These are phyloP conservation scores for Parazoanthus darwini DNA, from an alignment of 92 coral and sea anemone genomes.

Conservation along the genomic window DNA sequence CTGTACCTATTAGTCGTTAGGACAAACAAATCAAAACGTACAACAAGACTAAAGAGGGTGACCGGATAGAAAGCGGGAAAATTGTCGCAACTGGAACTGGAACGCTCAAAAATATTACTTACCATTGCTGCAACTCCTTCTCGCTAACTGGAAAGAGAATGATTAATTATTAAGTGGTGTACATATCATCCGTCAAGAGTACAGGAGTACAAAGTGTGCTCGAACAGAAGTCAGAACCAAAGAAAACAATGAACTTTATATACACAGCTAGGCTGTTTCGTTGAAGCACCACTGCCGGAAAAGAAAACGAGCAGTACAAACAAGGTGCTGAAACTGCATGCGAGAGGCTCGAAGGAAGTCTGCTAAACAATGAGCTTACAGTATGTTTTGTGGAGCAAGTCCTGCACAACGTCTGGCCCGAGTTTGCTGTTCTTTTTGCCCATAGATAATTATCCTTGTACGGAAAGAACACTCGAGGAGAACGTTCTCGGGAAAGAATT, in stretches of 20 bases:
- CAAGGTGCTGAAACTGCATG: background rate
- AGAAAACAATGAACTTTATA: background rate
- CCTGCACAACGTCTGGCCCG: slow-evolving; percentile 86
- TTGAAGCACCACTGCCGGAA: background rate
- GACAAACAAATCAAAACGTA: slow-evolving; percentile 26
- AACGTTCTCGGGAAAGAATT: background rate
- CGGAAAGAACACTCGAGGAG: background rate
- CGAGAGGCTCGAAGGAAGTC: background rate
- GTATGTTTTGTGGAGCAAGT: slow-evolving; percentile 89
- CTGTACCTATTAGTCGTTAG: slow-evolving; percentile 69
- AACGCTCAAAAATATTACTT: slow-evolving; percentile 32
- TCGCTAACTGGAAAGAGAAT: slow-evolving; percentile 76
- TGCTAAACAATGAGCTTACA: slow-evolving; percentile 65
- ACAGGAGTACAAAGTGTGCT: slow-evolving; percentile 12
- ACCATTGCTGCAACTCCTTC: slow-evolving; percentile 97
- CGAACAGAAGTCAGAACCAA: background rate
- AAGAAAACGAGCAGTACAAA: slow-evolving; percentile 18
- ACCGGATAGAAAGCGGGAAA: background rate
- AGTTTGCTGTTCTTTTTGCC: slow-evolving; percentile 93
- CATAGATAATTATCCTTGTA: slow-evolving; percentile 47
- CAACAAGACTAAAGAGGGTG: background rate
- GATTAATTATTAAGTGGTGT: slow-evolving; percentile 16
- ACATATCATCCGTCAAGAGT: background rate
- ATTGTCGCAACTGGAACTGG: background rate
- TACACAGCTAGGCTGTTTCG: background rate